Evolutionary conservation across 2,113 vertebrate genomes (phyloP).

Genomic region (Nansenia antarctica): DNA sequence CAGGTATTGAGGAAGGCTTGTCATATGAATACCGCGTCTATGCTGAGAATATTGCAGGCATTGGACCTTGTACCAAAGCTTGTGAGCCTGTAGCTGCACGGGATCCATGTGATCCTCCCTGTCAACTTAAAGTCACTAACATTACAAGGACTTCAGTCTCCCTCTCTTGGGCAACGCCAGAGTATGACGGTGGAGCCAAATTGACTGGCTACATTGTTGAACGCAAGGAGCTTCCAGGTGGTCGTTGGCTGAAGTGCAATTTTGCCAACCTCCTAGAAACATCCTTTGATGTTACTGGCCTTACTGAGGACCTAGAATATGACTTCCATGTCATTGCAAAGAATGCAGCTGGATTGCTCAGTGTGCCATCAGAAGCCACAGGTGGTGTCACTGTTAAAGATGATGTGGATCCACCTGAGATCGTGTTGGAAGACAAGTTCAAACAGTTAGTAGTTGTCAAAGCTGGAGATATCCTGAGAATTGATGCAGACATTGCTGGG

Average conservation of each 20-base stretch:
- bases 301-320: constrained; percentile 93
- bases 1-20: constrained; percentile 92
- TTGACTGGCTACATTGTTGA: constrained; percentile 96
- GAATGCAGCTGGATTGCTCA: constrained; percentile 90
- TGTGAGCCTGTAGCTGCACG: constrained; percentile 91
- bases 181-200: constrained; percentile 90
- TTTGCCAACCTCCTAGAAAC: constrained; percentile 94
- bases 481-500: constrained; percentile 92
- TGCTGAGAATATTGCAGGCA: constrained; percentile 95
- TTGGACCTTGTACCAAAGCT: constrained; percentile 91
- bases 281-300: constrained; percentile 91
- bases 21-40: constrained; percentile 94
- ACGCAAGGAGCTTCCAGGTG: constrained; percentile 87
- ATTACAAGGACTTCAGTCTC: constrained; percentile 96
- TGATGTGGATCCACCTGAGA: constrained; percentile 92
- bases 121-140: constrained; percentile 90
- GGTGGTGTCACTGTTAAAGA: constrained; percentile 95
- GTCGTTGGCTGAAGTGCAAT: constrained; percentile 98
- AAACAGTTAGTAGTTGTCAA: constrained; percentile 89
- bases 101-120: constrained; percentile 93
- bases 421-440: constrained; percentile 91
- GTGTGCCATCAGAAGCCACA: constrained; percentile 90
- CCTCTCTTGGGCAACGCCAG: constrained; percentile 90
- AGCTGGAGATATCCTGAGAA: constrained; percentile 90
- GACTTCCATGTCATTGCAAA: constrained; percentile 95